phyloP scores from a whole-genome alignment of 2,113 vertebrate species.

The Campylorhamphus procurvoides region DNA sequence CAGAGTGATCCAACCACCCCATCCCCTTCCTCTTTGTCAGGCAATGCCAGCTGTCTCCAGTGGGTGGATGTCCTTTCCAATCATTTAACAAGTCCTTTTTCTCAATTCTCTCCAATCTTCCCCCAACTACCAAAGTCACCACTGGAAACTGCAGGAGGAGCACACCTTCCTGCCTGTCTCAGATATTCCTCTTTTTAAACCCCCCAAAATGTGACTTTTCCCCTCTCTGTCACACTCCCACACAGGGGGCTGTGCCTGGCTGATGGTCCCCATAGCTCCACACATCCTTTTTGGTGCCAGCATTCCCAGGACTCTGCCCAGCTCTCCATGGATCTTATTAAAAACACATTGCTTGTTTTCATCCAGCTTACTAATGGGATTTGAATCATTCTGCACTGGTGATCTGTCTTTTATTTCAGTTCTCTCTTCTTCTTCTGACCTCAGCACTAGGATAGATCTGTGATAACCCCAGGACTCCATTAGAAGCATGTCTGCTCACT shows the following conservation, averaged over 20 bases:
- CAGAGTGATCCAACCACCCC: neutral
- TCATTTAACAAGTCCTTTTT: neutral
- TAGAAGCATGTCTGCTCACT: neutral
- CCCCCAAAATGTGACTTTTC: neutral
- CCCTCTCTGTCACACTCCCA: neutral
- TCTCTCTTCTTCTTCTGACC: neutral
- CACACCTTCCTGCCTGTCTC: neutral
- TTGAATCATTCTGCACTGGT: neutral
- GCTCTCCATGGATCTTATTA: neutral
- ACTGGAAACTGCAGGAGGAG: neutral
- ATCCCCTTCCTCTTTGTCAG: neutral
- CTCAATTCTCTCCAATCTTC: neutral
- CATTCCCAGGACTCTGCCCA: neutral
- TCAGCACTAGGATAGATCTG: neutral
- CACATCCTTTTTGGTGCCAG: rapidly evolving
- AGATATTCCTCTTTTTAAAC: neutral
- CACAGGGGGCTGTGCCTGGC: no score
- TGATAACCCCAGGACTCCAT: neutral
- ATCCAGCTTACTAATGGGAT: neutral
- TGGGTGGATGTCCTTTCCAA: neutral
- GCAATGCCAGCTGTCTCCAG: neutral
- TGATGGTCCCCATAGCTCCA: neutral
- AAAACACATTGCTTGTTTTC: neutral
- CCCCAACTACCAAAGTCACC: neutral
- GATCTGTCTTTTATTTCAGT: neutral